Evolutionary conservation across 23 tunicate genomes (phyloP).

Genomic region (Corella eumyota): DNA sequence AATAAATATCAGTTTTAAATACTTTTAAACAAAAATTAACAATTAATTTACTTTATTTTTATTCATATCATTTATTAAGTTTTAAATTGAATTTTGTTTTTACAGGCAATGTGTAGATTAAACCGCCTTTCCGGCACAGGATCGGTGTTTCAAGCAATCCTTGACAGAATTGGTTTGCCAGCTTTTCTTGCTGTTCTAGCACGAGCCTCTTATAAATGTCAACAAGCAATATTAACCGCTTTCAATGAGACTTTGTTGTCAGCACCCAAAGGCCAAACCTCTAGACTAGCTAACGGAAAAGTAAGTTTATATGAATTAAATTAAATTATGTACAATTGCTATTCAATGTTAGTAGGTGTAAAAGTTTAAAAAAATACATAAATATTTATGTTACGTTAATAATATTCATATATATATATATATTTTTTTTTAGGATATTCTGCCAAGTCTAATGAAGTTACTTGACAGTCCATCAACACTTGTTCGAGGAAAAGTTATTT

Average conservation of each 20-base stretch:
- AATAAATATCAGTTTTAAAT: background rate
- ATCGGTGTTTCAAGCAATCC: constrained; percentile 52
- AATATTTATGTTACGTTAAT: background rate
- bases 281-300: constrained; percentile 64
- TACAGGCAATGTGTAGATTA: constrained; percentile 69
- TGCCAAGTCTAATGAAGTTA: constrained; percentile 75
- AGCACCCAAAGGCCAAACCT: constrained; percentile 78
- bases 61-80: background rate
- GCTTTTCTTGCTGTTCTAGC: constrained; percentile 32
- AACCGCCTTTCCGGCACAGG: constrained; percentile 77
- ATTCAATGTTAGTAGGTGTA: too few relatives aligned
- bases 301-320: constrained; percentile 14
- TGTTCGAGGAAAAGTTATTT: constrained; percentile 66
- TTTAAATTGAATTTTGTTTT: background rate
- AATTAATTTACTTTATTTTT: background rate
- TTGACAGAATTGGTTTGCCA: constrained; percentile 58
- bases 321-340: too few relatives aligned
- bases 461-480: constrained; percentile 85
- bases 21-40: background rate
- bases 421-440: constrained; percentile 37
- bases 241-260: constrained; percentile 73
- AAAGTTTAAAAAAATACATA: too few relatives aligned
- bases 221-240: constrained; percentile 70
- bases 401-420: background rate
- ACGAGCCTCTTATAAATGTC: constrained; percentile 59